Evolutionary conservation across 2,113 vertebrate genomes (phyloP), one percentile per base, ranked within the genome.

Genomic region (Pantherophis guttatus): DNA sequence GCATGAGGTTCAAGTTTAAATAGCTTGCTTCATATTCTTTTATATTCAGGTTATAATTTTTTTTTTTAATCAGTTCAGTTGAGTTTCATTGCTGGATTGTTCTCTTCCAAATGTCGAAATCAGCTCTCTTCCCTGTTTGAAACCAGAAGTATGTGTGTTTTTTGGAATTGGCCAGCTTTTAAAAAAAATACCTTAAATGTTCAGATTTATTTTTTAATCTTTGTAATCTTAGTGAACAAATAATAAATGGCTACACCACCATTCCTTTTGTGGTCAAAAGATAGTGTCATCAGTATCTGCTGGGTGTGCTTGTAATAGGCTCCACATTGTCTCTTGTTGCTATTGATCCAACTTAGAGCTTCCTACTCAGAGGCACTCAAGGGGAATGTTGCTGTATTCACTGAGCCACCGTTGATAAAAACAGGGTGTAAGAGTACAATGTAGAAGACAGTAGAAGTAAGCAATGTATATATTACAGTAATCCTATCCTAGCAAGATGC

Each of bases 191-290:
- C 94, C 96, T 94, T 93, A 95, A 94, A 93, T 92, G 17, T 89
- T 94, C 91, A 24, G 57, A 86, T 52, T 93, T 90, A 70, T 96
- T 96, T 81, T 96, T 95, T 5, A 92, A 87, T 90, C 93, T 85
- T 96, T 88, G 50, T 95, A 94, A 26, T 23, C 54, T 39, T 53
- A 91, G 23, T 89, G 55, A 95, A 92, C 23, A 89, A 86, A 70
- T n/a, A 97, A 93, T 96, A 96, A 97, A 95, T 9, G 1, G 81
- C 62, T 91, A 91, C 33, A 62, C 90, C 59, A 85, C 7, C 19
- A 0, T 1, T 7, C 19, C 13, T 2, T 55, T 95, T 65, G 50
- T 21, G 87, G 15, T 39, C n/a, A 44, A 39, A 92, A 33, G 50
- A 26, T 3, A 9, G n/a, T 57, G n/a, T 70, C 24, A 55, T 62